Evolutionary conservation across 2,888 invertebrate species (phyloP).

Genomic region (Pandemis heparana): DNA sequence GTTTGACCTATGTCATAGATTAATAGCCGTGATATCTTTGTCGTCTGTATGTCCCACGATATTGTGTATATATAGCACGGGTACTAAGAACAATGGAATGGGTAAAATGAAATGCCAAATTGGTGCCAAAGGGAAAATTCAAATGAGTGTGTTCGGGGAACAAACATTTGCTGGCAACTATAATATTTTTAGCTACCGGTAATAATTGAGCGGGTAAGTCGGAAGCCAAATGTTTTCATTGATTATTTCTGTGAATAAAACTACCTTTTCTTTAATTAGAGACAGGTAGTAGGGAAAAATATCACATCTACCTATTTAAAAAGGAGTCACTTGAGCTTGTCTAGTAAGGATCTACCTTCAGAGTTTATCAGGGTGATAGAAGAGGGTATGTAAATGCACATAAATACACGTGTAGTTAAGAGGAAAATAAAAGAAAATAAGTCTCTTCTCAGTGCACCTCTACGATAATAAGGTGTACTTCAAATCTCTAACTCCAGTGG

Average conservation of each 20-base stretch:
- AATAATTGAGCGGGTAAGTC: slow-evolving; percentile 50
- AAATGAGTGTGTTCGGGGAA: slow-evolving; percentile 31
- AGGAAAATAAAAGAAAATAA: no score
- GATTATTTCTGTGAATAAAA: slow-evolving; percentile 24
- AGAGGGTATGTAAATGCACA: background rate
- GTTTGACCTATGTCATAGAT: slow-evolving; percentile 52
- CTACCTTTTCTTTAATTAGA: background rate
- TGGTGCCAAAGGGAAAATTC: slow-evolving; percentile 57
- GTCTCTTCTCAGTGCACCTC: no score
- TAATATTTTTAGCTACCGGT: slow-evolving; percentile 51
- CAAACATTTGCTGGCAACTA: slow-evolving; percentile 21
- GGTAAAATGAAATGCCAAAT: slow-evolving; percentile 44
- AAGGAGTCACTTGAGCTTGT: background rate
- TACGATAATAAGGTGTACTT: no score
- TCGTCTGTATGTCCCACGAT: slow-evolving; percentile 37
- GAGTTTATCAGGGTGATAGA: slow-evolving; percentile 1
- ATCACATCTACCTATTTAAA: background rate
- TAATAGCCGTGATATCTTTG: slow-evolving; percentile 47
- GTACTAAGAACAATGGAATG: slow-evolving; percentile 42
- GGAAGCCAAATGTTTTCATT: slow-evolving; percentile 42
- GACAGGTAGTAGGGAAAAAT: background rate
- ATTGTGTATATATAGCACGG: slow-evolving; percentile 33
- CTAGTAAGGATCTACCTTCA: slow-evolving; percentile 7
- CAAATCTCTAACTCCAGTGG: no score
- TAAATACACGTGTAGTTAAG: background rate